These are phyloP conservation scores for Urocynchramus pylzowi DNA, from an alignment of 2,113 vertebrate genomes.

Conservation along the genomic window DNA sequence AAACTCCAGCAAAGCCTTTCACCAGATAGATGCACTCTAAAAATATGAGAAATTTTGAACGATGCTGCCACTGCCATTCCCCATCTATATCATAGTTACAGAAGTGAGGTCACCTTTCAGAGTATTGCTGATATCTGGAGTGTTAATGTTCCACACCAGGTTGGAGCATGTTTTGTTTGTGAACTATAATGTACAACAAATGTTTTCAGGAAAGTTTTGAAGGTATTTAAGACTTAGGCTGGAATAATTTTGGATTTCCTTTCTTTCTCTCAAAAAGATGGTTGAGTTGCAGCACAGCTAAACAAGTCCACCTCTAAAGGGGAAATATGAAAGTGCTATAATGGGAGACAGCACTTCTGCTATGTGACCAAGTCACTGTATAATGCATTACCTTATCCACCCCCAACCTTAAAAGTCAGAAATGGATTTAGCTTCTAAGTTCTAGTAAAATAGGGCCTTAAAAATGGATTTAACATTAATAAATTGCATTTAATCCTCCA, in stretches of 20 bases:
- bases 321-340: background rate
- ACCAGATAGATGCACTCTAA: background rate
- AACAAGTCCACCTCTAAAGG: background rate
- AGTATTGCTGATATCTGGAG: background rate
- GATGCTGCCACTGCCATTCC: background rate
- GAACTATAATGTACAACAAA: background rate
- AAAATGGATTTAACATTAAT: background rate
- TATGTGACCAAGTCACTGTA: background rate
- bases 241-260: background rate
- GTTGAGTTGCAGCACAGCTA: background rate
- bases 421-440: background rate
- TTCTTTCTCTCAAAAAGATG: background rate
- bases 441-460: background rate
- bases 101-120: background rate
- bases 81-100: background rate
- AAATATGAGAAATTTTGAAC: background rate
- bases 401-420: background rate
- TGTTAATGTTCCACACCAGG: background rate
- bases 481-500: background rate
- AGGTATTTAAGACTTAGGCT: background rate
- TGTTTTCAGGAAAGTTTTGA: background rate
- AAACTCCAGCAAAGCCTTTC: background rate
- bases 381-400: background rate
- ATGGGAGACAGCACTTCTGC: background rate
- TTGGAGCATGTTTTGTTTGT: background rate